Evolutionary conservation across 2,797 vertebrate genomes (phyloP).

Genomic region (Dromococcyx pavoninus): DNA sequence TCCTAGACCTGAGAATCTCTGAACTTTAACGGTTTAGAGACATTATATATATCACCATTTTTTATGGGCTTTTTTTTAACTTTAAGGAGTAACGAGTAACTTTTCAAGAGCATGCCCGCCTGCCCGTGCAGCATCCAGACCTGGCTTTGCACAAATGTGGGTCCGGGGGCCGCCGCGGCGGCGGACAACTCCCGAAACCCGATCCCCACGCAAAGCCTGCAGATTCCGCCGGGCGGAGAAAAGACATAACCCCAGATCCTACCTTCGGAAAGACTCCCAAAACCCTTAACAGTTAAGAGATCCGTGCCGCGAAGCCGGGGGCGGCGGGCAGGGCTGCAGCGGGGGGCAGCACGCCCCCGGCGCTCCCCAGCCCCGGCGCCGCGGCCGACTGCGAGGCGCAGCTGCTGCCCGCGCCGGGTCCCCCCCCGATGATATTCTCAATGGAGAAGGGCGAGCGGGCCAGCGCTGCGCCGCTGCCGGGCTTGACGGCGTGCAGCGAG

Average conservation of each 20-base stretch:
- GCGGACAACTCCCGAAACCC: not conserved
- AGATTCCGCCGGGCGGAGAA: constrained; percentile 70
- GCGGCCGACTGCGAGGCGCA: constrained; percentile 80
- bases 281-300: constrained; percentile 86
- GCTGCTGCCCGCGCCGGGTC: constrained; percentile 64
- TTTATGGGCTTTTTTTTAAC: not conserved
- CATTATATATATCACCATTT: constrained; percentile 22
- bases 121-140: constrained; percentile 13
- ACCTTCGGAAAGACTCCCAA: constrained; percentile 84
- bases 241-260: constrained; percentile 84
- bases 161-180: not conserved
- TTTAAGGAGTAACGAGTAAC: constrained; percentile 13
- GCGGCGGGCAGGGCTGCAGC: constrained; percentile 76
- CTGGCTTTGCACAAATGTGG: constrained; percentile 48
- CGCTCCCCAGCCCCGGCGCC: constrained; percentile 69
- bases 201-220: constrained; percentile 50
- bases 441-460: constrained; percentile 90
- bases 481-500: constrained; percentile 73
- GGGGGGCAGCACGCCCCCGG: constrained; percentile 70
- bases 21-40: constrained; percentile 62
- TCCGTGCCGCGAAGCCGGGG: constrained; percentile 80
- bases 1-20: constrained; percentile 77
- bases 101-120: not conserved
- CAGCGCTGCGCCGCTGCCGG: constrained; percentile 40
- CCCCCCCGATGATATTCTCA: constrained; percentile 91